These are phyloP conservation scores for Catocala nupta DNA, from an alignment of 2,888 invertebrate species.

Conservation along the genomic window DNA sequence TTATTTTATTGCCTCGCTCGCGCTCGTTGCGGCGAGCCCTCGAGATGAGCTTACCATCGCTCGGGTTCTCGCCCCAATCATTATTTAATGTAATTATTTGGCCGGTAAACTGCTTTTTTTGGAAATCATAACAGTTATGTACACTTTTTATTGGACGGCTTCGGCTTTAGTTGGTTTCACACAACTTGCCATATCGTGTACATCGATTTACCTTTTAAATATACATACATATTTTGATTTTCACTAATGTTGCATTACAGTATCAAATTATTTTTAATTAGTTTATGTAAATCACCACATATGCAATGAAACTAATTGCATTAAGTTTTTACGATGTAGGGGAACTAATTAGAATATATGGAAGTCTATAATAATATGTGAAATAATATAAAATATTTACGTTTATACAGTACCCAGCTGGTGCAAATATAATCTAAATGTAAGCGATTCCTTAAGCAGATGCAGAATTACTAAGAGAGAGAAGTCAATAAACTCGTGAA, in stretches of 20 bases:
- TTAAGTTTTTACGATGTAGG: too few species aligned
- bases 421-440: slow-evolving; percentile 13
- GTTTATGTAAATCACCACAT: too few species aligned
- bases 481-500: slow-evolving; percentile 76
- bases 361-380: too few species aligned
- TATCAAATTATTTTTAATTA: background rate
- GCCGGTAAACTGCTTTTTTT: slow-evolving; percentile 76
- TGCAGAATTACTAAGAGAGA: slow-evolving; percentile 37
- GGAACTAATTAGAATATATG: too few species aligned
- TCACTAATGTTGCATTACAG: slow-evolving; percentile 2
- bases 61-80: slow-evolving; percentile 77
- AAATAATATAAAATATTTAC: slow-evolving; percentile 6
- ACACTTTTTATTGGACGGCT: slow-evolving; percentile 67
- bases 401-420: slow-evolving; percentile 19
- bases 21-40: slow-evolving; percentile 74
- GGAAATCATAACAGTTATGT: slow-evolving; percentile 75
- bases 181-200: slow-evolving; percentile 45
- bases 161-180: slow-evolving; percentile 56
- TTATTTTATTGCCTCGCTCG: slow-evolving; percentile 77
- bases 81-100: slow-evolving; percentile 85
- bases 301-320: too few species aligned
- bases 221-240: slow-evolving; percentile 19
- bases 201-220: slow-evolving; percentile 31
- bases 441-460: slow-evolving; percentile 24
- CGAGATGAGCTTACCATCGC: slow-evolving; percentile 79